phyloP scores from a whole-genome alignment of 2,797 vertebrate genomes.

The Muraenolepis orangiensis region DNA sequence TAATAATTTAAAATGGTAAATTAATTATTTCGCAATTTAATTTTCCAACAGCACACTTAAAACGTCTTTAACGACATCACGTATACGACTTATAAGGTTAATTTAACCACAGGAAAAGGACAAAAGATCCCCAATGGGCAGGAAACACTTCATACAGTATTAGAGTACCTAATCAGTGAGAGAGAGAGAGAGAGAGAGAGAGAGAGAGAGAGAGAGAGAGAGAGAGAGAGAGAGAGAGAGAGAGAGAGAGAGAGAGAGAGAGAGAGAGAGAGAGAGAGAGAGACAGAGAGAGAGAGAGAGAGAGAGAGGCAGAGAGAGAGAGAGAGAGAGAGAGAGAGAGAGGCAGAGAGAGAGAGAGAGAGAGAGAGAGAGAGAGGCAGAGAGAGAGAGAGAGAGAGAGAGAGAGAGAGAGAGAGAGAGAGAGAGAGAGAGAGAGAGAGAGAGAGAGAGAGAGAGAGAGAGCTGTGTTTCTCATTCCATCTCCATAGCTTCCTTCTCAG shows the following conservation, averaged over 20 bases:
- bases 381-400: no score
- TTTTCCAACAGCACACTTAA: background rate
- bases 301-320: background rate
- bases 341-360: background rate
- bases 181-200: background rate
- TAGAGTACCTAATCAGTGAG: background rate
- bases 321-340: background rate
- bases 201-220: background rate
- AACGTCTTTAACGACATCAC: background rate
- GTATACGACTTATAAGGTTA: background rate
- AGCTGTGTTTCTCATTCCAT: constrained; percentile 15
- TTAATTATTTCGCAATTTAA: no score
- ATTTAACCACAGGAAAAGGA: background rate
- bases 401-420: background rate
- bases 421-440: no score
- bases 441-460: background rate
- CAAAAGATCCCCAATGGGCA: background rate
- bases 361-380: background rate
- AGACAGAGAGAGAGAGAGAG: no score
- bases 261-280: no score
- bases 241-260: background rate
- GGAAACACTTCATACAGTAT: background rate
- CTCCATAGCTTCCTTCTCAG: constrained; percentile 33
- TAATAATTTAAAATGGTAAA: no score
- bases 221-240: no score